Percentiles rank a stretch among this genome's conserved stretches.
Evolutionary conservation across 2,113 vertebrate genomes (phyloP).

Genomic region (Thalassoma bifasciatum): DNA sequence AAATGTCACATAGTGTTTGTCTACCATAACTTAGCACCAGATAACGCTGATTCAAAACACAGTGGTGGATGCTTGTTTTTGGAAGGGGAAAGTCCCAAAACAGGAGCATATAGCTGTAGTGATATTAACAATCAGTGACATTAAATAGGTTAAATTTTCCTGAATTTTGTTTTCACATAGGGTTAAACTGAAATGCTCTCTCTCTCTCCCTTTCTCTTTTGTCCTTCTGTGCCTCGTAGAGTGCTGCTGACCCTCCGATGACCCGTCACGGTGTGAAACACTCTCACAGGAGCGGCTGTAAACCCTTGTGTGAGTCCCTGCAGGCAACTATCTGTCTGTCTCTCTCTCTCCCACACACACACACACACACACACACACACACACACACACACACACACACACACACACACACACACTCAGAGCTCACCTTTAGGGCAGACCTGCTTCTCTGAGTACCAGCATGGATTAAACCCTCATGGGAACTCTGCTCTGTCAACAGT

Average conservation of each 20-base stretch:
- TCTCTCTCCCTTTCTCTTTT: background rate
- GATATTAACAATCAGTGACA: background rate
- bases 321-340: conserved; percentile 2
- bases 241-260: conserved; percentile 50
- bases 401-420: conserved; percentile 15
- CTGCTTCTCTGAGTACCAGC: conserved; percentile 37
- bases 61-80: background rate
- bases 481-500: conserved; percentile 48
- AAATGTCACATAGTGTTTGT: background rate
- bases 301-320: conserved; percentile 9
- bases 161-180: background rate
- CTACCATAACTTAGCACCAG: background rate
- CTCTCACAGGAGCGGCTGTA: conserved; percentile 32
- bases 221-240: background rate
- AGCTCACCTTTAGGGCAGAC: conserved; percentile 40
- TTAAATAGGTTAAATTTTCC: background rate
- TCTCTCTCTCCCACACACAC: conserved; percentile 4
- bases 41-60: background rate
- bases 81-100: background rate
- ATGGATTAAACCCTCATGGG: conserved; percentile 37
- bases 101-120: background rate
- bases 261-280: conserved; percentile 49
- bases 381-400: conserved; percentile 23
- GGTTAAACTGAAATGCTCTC: conserved; percentile 7
- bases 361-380: conserved; percentile 11